Percentiles rank a stretch among this genome's conserved stretches.
Conservation (phyloP, 2,113 vertebrate genomes). For the Felis chaus region DNA sequence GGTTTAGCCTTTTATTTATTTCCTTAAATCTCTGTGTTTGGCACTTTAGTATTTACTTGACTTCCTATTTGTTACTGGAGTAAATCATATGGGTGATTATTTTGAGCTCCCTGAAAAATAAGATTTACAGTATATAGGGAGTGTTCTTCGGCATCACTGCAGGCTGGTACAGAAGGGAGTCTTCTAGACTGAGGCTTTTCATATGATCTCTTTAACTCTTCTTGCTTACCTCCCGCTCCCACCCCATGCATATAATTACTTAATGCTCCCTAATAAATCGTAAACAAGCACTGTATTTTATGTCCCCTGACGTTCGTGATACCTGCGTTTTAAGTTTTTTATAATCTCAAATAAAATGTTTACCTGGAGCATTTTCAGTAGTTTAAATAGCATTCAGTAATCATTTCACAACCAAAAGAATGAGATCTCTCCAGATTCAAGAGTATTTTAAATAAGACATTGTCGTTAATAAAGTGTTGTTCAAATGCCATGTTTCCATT, state of each 20-base stretch:
- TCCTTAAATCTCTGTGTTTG: slow-evolving; percentile 56
- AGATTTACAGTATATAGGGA: slow-evolving; percentile 12
- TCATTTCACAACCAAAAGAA: slow-evolving; percentile 46
- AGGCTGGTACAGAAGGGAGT: neutral
- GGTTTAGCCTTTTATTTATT: slow-evolving; percentile 31
- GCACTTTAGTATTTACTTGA: slow-evolving; percentile 35
- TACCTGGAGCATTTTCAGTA: slow-evolving; percentile 3
- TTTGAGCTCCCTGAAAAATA: slow-evolving; percentile 63
- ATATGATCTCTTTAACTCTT: neutral
- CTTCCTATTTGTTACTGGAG: slow-evolving; percentile 58
- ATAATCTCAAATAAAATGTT: slow-evolving; percentile 45
- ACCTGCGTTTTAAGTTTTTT: slow-evolving; percentile 15
- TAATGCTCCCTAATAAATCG: slow-evolving; percentile 29
- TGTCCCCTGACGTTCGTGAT: slow-evolving; percentile 24
- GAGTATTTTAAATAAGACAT: slow-evolving; percentile 30
- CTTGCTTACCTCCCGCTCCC: neutral
- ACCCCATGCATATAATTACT: neutral
- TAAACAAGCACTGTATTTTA: slow-evolving; percentile 11
- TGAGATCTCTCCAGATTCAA: slow-evolving; percentile 11
- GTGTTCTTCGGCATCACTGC: neutral
- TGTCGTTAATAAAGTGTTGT: slow-evolving; percentile 26
- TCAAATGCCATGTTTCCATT: neutral
- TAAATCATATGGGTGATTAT: slow-evolving; percentile 55
- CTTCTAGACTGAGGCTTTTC: slow-evolving; percentile 25
- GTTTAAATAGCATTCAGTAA: slow-evolving; percentile 43